Percentiles rank a stretch among this genome's conserved stretches.
These are phyloP conservation scores for Typhlichthys eigenmanni DNA, from an alignment of 2,797 vertebrate genomes.

Conservation along the genomic window DNA sequence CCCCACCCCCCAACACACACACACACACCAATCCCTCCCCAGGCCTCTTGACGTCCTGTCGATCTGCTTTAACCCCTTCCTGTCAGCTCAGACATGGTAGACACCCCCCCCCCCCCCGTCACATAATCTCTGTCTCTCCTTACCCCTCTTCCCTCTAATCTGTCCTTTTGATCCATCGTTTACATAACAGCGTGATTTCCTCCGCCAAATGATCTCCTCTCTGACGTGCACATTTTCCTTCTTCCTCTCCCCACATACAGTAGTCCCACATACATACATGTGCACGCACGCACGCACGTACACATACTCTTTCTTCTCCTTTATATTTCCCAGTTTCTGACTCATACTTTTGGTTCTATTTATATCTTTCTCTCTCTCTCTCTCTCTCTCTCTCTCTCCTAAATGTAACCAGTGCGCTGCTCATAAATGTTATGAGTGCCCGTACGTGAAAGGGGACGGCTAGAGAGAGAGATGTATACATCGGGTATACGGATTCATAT, in stretches of 20 bases:
- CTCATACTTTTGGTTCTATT: slow-evolving; percentile 76
- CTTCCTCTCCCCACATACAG: slow-evolving; percentile 26
- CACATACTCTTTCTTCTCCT: slow-evolving; percentile 36
- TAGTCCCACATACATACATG: slow-evolving; percentile 32
- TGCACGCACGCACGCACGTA: slow-evolving; percentile 6
- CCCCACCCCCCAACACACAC: too few relatives aligned
- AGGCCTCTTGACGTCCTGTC: too few relatives aligned
- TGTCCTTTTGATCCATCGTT: slow-evolving; percentile 55
- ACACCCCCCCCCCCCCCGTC: slow-evolving; percentile 6
- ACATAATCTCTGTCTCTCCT: slow-evolving; percentile 10
- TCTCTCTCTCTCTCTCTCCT: slow-evolving; percentile 46
- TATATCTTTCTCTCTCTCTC: slow-evolving; percentile 58
- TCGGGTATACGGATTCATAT: neutral
- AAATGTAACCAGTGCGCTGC: slow-evolving; percentile 62
- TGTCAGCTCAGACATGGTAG: too few relatives aligned
- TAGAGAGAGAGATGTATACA: too few relatives aligned
- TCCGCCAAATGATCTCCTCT: slow-evolving; percentile 54
- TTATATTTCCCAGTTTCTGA: slow-evolving; percentile 68
- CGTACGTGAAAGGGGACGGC: slow-evolving; percentile 46
- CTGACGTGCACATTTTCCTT: slow-evolving; percentile 21
- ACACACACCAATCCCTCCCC: too few relatives aligned
- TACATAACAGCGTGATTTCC: slow-evolving; percentile 71
- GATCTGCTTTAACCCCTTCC: too few relatives aligned
- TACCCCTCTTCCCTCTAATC: slow-evolving; percentile 28
- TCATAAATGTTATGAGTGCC: slow-evolving; percentile 68